Evolutionary conservation across 2,113 vertebrate genomes (phyloP), one percentile per base, ranked within the genome.

Genomic region (Malurus melanocephalus): DNA sequence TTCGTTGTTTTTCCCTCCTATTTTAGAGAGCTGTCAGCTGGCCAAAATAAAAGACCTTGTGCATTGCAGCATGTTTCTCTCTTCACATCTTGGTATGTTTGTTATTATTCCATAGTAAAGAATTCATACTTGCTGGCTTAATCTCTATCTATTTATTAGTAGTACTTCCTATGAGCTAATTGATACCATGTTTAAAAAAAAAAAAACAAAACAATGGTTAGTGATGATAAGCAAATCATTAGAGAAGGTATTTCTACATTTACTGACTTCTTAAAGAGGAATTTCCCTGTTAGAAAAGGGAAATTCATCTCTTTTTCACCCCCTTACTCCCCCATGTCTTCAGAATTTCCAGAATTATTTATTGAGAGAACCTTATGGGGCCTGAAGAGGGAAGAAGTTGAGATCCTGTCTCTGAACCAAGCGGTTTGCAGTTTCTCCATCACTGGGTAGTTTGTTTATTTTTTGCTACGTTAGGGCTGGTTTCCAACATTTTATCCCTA

Each of bases 401-500:
- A 59, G 42, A 43, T 18, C 30, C 16, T 13, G 3, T 46, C 45
- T 86, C 73, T 72, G 56, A 75, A 89, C 38, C 14, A 65, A 53
- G 33, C 56, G 74, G 28, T 59, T 55, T 88, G 80, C 60, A 55
- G 71, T 92, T 87, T 60, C 78, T 81, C 74, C 53, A 32, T 76
- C 59, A 30, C 1, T 81, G 80, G 23, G 26, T 62, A 73, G 66
- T 62, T 93, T 92, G 35, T 88, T 91, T 87, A 52, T 46, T 75
- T 93, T 93, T 80, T 85, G 71, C 71, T 68, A 33, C 15, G 30
- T 81, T 45, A 69, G 60, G 80, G 86, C 78, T 45, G 22, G 16
- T 82, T 87, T 93, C 92, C 92, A 93, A 87, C 30, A 91, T 88
- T 88, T 94, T 87, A 68, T 90, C 80, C 80, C 59, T 88, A 85